Evolutionary conservation across 2,113 vertebrate genomes (phyloP).

Genomic region (Orycteropus afer): DNA sequence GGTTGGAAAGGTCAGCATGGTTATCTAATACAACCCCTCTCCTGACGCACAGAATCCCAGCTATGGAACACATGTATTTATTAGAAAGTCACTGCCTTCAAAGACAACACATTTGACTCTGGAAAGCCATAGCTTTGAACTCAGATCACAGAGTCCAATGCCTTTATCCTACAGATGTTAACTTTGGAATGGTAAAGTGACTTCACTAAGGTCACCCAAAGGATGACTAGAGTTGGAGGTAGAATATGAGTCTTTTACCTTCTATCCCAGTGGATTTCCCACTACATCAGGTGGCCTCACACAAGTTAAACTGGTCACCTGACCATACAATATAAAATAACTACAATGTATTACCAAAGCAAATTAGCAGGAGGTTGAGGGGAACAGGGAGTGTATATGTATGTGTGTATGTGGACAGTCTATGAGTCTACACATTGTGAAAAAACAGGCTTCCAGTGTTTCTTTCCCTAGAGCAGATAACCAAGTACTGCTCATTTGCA

Average conservation of each 20-base stretch:
- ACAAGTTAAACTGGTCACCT: not conserved
- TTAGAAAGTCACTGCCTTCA: not conserved
- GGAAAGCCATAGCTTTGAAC: not conserved
- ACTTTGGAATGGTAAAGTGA: not conserved
- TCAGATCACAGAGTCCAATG: not conserved
- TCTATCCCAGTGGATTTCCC: not conserved
- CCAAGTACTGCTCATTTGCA: not conserved
- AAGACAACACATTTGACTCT: not conserved
- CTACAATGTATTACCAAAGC: not conserved
- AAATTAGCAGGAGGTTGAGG: conserved; percentile 29
- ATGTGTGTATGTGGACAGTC: not conserved
- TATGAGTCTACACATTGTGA: not conserved
- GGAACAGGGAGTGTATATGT: not conserved
- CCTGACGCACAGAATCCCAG: not conserved
- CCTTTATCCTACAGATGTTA: not conserved
- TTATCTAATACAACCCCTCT: not conserved
- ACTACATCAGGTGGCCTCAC: not conserved
- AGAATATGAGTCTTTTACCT: conserved; percentile 13
- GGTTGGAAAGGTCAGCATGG: not conserved
- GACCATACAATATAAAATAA: not conserved
- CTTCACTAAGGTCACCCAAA: not conserved
- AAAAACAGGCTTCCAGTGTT: not conserved
- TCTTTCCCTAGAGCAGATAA: not conserved
- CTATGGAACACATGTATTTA: not conserved
- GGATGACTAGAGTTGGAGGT: not conserved